phyloP scores from a whole-genome alignment of 2,113 vertebrate species.

The Thalassoma bifasciatum region DNA sequence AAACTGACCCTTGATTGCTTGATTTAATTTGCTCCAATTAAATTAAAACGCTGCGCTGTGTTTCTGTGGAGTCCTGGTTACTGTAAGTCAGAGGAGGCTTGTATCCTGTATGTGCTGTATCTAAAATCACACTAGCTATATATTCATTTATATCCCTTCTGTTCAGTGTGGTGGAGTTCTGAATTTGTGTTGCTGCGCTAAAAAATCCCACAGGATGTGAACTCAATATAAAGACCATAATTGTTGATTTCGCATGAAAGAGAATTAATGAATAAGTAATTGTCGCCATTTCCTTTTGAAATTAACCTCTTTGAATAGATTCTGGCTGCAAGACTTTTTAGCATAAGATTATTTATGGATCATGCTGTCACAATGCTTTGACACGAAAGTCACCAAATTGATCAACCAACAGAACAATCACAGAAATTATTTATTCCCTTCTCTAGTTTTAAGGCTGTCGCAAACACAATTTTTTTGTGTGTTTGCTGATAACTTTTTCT shows the following conservation, averaged over 20 bases:
- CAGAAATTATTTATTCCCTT: background rate
- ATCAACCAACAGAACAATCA: background rate
- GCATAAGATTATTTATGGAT: background rate
- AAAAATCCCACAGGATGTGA: background rate
- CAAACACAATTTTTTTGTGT: background rate
- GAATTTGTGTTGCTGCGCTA: background rate
- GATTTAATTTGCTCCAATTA: conserved; percentile 58
- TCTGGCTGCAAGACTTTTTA: background rate
- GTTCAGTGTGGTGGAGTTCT: background rate
- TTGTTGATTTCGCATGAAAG: background rate
- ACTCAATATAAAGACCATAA: background rate
- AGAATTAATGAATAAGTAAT: conserved; percentile 10
- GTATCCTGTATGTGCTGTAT: background rate
- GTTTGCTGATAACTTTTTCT: background rate
- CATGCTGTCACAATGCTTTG: background rate
- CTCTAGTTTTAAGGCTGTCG: too few relatives aligned
- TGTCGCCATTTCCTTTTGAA: conserved; percentile 1
- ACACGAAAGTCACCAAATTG: background rate
- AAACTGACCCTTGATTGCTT: conserved; percentile 64
- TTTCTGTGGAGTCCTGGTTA: conserved; percentile 22
- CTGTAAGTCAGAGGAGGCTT: conserved; percentile 3
- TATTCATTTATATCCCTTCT: background rate
- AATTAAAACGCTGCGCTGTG: conserved; percentile 24
- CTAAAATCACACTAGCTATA: background rate
- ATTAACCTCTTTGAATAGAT: background rate